Conservation (phyloP, 2,797 vertebrate species). For the Poeciliopsis gracilis region DNA sequence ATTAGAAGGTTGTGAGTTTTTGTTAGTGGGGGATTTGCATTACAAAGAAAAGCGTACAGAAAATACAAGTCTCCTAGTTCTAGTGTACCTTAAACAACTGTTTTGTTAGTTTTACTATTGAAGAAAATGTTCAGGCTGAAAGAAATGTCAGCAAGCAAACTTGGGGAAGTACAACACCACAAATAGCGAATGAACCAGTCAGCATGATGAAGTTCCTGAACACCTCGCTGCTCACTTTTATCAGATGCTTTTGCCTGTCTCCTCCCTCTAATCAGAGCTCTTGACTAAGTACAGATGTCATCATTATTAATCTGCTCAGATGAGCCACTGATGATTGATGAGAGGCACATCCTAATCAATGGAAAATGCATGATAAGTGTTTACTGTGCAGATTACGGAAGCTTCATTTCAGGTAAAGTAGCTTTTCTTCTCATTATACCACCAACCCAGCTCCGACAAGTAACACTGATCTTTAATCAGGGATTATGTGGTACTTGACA, state of each 20-base stretch:
- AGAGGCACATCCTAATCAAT: conserved; percentile 83
- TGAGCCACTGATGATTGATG: conserved; percentile 81
- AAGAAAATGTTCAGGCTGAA: conserved; percentile 25
- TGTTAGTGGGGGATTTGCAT: neutral
- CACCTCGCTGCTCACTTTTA: conserved; percentile 55
- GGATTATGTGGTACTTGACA: conserved; percentile 71
- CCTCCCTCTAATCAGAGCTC: conserved; percentile 72
- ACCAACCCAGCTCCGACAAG: conserved; percentile 65
- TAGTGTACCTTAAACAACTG: neutral
- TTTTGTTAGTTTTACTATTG: neutral
- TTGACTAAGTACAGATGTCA: conserved; percentile 81
- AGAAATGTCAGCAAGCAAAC: conserved; percentile 49
- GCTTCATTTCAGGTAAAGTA: conserved; percentile 75
- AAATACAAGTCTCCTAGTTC: neutral
- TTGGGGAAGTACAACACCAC: conserved; percentile 35
- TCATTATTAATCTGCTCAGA: conserved; percentile 80
- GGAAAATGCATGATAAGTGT: conserved; percentile 81
- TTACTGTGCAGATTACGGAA: conserved; percentile 79
- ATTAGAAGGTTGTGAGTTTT: neutral
- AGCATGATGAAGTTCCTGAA: conserved; percentile 49
- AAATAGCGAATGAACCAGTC: conserved; percentile 54
- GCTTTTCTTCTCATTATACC: conserved; percentile 77
- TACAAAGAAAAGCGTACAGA: neutral
- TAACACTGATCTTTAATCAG: conserved; percentile 77
- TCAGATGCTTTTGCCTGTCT: conserved; percentile 45